Evolutionary conservation across 2,113 vertebrate genomes (phyloP), one percentile per base, ranked within the genome.

Genomic region (Myrmecophaga tridactyla): DNA sequence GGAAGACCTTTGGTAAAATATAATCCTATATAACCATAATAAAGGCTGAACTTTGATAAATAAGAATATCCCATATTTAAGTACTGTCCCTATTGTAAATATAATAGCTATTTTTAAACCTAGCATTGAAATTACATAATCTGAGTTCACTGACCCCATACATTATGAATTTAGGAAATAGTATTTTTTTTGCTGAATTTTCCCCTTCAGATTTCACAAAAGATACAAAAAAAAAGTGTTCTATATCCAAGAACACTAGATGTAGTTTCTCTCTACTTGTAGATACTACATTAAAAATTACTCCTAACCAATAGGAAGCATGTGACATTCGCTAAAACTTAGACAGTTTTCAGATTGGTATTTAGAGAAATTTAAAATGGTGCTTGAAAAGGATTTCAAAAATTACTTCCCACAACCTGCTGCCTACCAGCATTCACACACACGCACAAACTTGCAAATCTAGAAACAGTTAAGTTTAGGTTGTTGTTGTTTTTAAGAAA

Each of bases 291-390:
- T 56, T 53, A 81, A 86, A 67, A 96, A 69, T 23, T 67, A 89
- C 84, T 75, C 67, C 73, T 82, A 53, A 81, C 15, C 69, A 84
- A 80, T 29, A 77, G 23, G 29, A 46, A 82, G 29, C n/a, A 96
- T 81, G 27, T 80, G 31, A 73, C 14, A 73, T 75, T 73, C 84
- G 13, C 41, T 91, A 89, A 76, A 88, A 90, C 2, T 31, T 39
- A 78, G 39, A 72, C 4, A 46, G n/a, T 53, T 60, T 92, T 95
- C 82, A 88, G 70, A 93, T 80, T 80, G 48, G 7, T 86, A 72
- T 85, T 83, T 58, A 90, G 46, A 91, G 12, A 90, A 94, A 93
- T 87, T 21, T 51, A 78, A 78, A 94, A 69, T 46, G 51, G 41
- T 53, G 15, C 75, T 82, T n/a, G 8, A 48, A 76, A 76, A 53